A percentile compares a stretch with the other conserved stretches of the same genome.
Conservation (phyloP, 2,888 invertebrate species). For the Bombylius discolor region DNA sequence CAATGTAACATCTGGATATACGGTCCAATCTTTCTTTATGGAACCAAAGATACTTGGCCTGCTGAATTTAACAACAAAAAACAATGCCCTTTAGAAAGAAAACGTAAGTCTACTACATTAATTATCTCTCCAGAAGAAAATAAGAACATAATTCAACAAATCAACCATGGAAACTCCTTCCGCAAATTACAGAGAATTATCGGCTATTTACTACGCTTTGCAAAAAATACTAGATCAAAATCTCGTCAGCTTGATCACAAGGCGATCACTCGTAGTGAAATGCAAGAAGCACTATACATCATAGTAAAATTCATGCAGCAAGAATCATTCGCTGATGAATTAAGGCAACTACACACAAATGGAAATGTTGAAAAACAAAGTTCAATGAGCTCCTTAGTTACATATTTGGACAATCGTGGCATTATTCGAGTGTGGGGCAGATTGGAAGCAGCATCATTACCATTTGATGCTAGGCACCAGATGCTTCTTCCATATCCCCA, state of each 20-base stretch:
- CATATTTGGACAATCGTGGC: conserved; percentile 16
- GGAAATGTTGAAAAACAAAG: background rate
- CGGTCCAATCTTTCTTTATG: conserved; percentile 8
- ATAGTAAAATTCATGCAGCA: background rate
- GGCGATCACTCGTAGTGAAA: no score
- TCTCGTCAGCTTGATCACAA: no score
- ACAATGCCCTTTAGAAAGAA: no score
- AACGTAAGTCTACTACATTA: no score
- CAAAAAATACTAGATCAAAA: no score
- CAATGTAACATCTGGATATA: conserved; percentile 11
- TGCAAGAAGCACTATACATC: no score
- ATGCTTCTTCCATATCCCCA: conserved; percentile 17
- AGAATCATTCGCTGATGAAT: background rate
- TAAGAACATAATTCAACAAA: no score
- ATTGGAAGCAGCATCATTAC: conserved; percentile 11
- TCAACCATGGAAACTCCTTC: no score
- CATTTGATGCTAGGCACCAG: conserved; percentile 17
- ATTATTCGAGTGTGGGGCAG: conserved; percentile 22
- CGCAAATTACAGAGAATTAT: no score
- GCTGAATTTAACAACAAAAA: no score
- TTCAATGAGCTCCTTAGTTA: background rate
- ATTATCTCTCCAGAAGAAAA: no score
- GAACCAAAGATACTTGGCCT: background rate
- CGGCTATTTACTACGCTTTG: no score
- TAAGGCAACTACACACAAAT: background rate